Base-by-base conservation (phyloP, 2,113 vertebrate genomes). In the Silurus meridionalis region DNA sequence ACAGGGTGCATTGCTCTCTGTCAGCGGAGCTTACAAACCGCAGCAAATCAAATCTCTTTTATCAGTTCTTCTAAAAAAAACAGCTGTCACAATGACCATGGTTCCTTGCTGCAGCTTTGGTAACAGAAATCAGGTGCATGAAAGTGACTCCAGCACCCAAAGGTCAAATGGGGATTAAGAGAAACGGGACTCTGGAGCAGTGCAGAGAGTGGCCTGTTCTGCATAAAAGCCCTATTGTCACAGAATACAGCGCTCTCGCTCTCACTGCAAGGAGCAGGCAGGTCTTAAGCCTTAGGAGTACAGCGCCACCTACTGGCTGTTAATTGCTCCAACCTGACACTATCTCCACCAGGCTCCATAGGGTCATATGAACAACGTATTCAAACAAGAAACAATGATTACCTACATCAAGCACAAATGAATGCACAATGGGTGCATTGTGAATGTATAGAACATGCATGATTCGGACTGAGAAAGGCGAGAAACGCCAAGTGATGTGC, bases 131-230 rank as follows among this genome's bases (percentile, higher is more conserved):
- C 83, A 92, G 90, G 88, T 60, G 86, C 82, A 82, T 89, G 80
- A 88, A 90, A 92, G 91, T 89, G 92, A 94, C 92, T 92, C 89
- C 87, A 46, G 60, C 21, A 72, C 67, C 71, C 91, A 93, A 93
- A 95, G 93, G 93, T 93, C 92, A 94, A 93, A 93, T 88, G 89
- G 93, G 94, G 93, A 94, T 95, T 93, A 94, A 91, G 91, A 87
- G 93, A 94, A 93, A 94, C 91, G 48, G 91, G 89, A 93, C 92
- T 93, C 94, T 90, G 92, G 90, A 91, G 89, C 92, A 91, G 91
- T 88, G 83, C 88, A 91, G 90, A 92, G 90, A 91, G 91, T 91
- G 93, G 91, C 91, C 91, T 89, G 90, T 91, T 91, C 89, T 83
- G 80, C 91, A 95, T 93, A 94, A 95, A 93, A 93, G 91, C 89